Evolutionary conservation across 2,888 invertebrate species (phyloP), one percentile per base, ranked within the genome.

Genomic region (Caenorhabditis parvicauda): DNA sequence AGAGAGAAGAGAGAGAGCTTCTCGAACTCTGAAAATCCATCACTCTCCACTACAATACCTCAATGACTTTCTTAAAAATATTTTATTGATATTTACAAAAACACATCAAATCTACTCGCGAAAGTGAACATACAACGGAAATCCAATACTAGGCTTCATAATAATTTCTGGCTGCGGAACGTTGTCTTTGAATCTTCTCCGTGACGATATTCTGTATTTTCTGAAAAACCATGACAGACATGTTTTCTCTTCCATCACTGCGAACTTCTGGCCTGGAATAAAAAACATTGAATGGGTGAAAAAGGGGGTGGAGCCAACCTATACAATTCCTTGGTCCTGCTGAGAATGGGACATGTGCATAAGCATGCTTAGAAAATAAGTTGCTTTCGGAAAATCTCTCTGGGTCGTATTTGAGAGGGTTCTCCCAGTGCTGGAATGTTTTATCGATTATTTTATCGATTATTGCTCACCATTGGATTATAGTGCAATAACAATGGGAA

Each of bases 391-490:
- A 58, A 61, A 82, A 83, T 49, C 82, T 69, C 55, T 83, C 82
- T 0, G 83, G 83, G 48, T 83, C 75, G 67, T 81, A 83, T 19
- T 42, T 69, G n/a, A 81, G 76, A 2, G 83, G 81, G 27, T 83
- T 77, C 0, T 82, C 79, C 59, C 76, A 67, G 1, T 47, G 28
- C 58, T 58, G 24, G 29, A 44, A 24, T 44, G 9, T 7, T 7
- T 5, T 12, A 45, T 14, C 37, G 9, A 32, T 67, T 65, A 17
- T n/a, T n/a, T n/a, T n/a, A n/a, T n/a, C n/a, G n/a, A n/a, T 14
- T 14, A 17, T 12, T 41, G 17, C 7, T 7, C n/a, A 66, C 56
- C 37, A 41, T 42, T 3, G 67, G 65, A 56, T 82, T 77, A 12
- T 76, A 64, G 53, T 83, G 83, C 4, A 83, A 64, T 4, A 72